Base-by-base conservation (phyloP, 2,797 vertebrate genomes). In the Amazonetta brasiliensis region DNA sequence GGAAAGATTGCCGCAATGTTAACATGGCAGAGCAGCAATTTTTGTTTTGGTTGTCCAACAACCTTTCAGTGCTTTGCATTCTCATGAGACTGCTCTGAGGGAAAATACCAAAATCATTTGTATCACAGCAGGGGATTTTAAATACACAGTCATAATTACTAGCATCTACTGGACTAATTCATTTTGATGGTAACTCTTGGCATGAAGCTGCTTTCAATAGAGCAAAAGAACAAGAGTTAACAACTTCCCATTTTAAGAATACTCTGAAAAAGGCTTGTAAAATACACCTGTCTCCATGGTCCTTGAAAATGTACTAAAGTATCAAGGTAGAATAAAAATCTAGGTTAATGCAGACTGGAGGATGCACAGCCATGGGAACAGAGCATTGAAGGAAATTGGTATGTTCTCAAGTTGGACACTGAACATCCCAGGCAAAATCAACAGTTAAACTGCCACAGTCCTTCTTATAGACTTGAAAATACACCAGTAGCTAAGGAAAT, bases 301-400 rank as follows among this genome's bases (percentile, higher is more conserved):
- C 11, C 60, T 50, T 74, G 46, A 33, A 74, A 72, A 52, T 0
- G 6, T 30, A 4, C 52, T 23, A 0, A 28, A 46, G 4, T 31
- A 73, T 30, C 20, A 37, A 71, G 41, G 26, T 5, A 19, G 11
- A 81, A 86, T 66, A 25, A 89, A 86, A 78, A 39, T 19, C 18
- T 9, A 25, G 12, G 11, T 64, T 41, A 75, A 69, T 37, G 13
- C 14, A 28, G 35, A 74, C 33, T 16, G 41, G 83, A 68, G 16
- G n/a, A 12, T 23, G 11, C 0, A 0, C 63, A 79, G 39, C 10
- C 0, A 0, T 30, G 44, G n/a, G 22, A 72, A 17, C 5, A 50
- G 28, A 81, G 23, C 31, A 33, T 1, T 21, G 58, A 9, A 0
- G 1, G 54, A 33, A 78, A 31, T 39, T 26, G 14, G 11, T 10